Evolutionary conservation across 2,113 vertebrate species (phyloP).

Genomic region (Petroica traversi): DNA sequence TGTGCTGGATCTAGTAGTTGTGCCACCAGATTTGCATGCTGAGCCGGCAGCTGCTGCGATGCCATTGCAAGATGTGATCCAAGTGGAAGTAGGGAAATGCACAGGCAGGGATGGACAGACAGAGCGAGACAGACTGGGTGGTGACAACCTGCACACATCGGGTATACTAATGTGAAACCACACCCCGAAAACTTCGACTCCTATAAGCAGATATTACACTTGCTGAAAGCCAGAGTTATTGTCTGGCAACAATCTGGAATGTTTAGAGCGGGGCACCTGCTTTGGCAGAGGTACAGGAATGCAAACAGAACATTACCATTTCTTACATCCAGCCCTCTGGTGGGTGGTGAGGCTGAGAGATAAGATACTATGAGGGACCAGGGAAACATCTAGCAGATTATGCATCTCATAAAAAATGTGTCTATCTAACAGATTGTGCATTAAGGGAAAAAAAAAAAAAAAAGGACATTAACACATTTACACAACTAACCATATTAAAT

Average conservation of each 20-base stretch:
- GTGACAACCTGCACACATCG: rapidly evolving
- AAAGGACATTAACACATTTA: no score
- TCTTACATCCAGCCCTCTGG: neutral
- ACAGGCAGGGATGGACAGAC: neutral
- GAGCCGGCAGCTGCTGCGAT: neutral
- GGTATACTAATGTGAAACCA: neutral
- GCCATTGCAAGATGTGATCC: neutral
- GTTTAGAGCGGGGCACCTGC: neutral
- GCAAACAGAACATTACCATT: neutral
- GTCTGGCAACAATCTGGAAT: neutral
- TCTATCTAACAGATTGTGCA: neutral
- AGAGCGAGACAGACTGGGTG: rapidly evolving
- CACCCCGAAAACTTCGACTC: neutral
- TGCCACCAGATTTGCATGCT: neutral
- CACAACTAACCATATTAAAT: neutral
- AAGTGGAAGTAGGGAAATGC: neutral
- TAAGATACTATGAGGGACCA: neutral
- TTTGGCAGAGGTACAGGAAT: neutral
- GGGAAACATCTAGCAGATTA: neutral
- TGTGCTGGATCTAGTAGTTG: neutral
- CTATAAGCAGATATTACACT: neutral
- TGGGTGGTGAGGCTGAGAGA: neutral
- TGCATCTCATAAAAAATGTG: neutral
- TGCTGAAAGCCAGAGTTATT: neutral
- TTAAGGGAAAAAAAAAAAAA: neutral